Conservation (phyloP, 2,113 vertebrate genomes). For the Atherinomorus stipes region DNA sequence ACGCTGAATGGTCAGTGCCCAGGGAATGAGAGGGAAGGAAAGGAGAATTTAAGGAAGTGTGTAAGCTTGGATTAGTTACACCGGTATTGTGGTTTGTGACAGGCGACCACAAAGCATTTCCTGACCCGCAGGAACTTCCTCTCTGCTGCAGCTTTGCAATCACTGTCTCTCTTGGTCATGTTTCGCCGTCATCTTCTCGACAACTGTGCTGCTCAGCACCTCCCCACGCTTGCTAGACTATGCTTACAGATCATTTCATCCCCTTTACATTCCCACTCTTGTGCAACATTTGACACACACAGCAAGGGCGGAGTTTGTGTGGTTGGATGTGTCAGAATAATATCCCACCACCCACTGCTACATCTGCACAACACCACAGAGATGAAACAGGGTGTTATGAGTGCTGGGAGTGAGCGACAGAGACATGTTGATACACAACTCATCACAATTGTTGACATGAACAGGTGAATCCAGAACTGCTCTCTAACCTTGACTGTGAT, state of each 20-base stretch:
- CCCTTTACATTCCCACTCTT: slow-evolving; percentile 21
- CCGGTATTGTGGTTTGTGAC: slow-evolving; percentile 55
- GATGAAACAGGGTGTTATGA: slow-evolving; percentile 32
- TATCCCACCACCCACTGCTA: slow-evolving; percentile 56
- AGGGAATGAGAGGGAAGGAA: not conserved
- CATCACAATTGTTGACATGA: slow-evolving; percentile 18
- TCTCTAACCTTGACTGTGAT: slow-evolving; percentile 59
- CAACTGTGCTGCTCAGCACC: slow-evolving; percentile 1
- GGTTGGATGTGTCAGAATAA: slow-evolving; percentile 52
- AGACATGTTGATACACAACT: slow-evolving; percentile 32
- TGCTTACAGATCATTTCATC: slow-evolving; percentile 14
- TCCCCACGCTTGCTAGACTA: not conserved
- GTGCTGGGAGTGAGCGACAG: slow-evolving; percentile 34
- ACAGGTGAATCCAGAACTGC: slow-evolving; percentile 40
- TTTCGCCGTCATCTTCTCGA: not conserved
- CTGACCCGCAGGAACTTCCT: slow-evolving; percentile 71
- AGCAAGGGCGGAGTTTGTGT: slow-evolving; percentile 32
- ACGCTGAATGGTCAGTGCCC: not conserved
- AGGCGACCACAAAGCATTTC: slow-evolving; percentile 71
- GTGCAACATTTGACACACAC: slow-evolving; percentile 46
- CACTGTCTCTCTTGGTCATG: slow-evolving; percentile 14
- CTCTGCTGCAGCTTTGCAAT: slow-evolving; percentile 40
- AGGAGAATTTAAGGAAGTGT: slow-evolving; percentile 70
- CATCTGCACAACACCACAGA: slow-evolving; percentile 55
- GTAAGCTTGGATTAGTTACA: slow-evolving; percentile 52